Evolutionary conservation across 2,113 vertebrate genomes (phyloP).

Genomic region (Lichenostomus cassidix): DNA sequence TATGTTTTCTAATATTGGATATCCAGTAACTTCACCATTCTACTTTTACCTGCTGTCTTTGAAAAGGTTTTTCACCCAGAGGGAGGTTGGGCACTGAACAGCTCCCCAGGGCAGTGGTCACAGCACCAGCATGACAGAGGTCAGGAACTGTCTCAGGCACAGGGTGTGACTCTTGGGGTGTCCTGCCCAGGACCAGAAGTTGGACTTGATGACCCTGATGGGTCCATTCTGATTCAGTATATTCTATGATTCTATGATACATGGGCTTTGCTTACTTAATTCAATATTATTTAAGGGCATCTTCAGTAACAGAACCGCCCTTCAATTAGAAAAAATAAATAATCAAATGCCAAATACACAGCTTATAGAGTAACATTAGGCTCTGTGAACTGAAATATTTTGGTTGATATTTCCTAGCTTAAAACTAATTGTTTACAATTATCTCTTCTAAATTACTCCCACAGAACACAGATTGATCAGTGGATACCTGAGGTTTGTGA

Average conservation of each 20-base stretch:
- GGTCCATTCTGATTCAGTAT: not conserved
- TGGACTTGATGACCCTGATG: not conserved
- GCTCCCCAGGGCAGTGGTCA: not conserved
- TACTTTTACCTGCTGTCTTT: not conserved
- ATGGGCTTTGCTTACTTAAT: not conserved
- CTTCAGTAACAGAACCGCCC: not conserved
- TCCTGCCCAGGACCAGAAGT: not conserved
- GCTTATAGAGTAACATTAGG: not conserved
- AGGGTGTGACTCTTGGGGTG: no score
- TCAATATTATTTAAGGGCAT: not conserved
- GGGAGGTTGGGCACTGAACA: not conserved
- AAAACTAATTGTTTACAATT: not conserved
- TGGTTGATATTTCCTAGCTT: not conserved
- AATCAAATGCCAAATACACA: not conserved
- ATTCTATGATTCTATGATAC: no score
- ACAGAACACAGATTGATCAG: not conserved
- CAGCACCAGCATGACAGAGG: not conserved
- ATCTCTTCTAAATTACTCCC: not conserved
- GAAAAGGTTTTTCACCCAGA: not conserved
- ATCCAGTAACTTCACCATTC: not conserved
- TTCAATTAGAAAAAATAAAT: not conserved
- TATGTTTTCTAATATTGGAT: not conserved
- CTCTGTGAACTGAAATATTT: not conserved
- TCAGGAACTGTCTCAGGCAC: not conserved
- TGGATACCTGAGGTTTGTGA: not conserved